Percentiles rank a stretch among this genome's conserved stretches.
Evolutionary conservation across 2,888 invertebrate genomes (phyloP).

Genomic region (Sisyra nigra): DNA sequence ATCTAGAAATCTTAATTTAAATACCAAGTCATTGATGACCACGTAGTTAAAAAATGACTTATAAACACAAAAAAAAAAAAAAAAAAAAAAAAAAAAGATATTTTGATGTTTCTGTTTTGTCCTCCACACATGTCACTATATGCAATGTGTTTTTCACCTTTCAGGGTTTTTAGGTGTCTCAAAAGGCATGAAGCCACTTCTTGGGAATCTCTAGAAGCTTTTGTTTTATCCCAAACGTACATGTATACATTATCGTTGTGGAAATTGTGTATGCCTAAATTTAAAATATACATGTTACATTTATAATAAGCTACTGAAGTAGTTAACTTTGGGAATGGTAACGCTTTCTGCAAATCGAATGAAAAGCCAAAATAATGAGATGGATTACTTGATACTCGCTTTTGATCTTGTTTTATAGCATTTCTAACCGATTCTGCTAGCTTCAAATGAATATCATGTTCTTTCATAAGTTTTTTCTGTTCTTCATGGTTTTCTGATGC

Average conservation of each 20-base stretch:
- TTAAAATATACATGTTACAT: constrained; percentile 17
- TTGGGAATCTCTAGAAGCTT: not conserved
- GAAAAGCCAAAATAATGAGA: not conserved
- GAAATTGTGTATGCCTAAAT: constrained; percentile 17
- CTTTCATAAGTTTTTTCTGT: not conserved
- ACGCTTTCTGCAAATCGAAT: no score
- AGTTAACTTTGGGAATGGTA: constrained; percentile 15
- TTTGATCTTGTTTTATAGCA: not conserved
- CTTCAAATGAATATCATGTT: not conserved
- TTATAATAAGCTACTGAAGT: constrained; percentile 17
- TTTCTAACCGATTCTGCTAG: not conserved
- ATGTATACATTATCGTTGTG: constrained; percentile 16
- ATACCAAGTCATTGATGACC: no score
- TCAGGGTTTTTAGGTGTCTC: not conserved
- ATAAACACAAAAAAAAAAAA: no score
- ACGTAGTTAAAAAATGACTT: no score
- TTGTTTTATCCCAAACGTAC: constrained; percentile 7
- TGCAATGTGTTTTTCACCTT: not conserved
- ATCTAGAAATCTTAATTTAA: no score
- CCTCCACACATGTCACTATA: not conserved
- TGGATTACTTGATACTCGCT: not conserved
- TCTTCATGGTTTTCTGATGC: not conserved
- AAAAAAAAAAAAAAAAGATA: no score
- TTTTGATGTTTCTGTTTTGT: constrained; percentile 1
- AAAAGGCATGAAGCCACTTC: not conserved